Conservation (phyloP, 2,113 vertebrate genomes). For the Trichechus manatus region DNA sequence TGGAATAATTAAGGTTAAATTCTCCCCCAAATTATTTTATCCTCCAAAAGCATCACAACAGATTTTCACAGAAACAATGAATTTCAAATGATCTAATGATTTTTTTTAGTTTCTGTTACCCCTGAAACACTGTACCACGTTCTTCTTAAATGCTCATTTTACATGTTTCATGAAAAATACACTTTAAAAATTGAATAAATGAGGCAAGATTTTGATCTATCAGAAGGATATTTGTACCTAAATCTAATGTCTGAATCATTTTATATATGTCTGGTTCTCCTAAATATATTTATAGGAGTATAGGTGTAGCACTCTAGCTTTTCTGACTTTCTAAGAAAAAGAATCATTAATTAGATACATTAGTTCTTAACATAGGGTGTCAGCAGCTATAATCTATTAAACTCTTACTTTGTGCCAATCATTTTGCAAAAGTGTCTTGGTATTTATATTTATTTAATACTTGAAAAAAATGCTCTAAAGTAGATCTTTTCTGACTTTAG, state of each 20-base stretch:
- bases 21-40: neutral
- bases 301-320: neutral
- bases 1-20: neutral
- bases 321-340: neutral
- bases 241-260: neutral
- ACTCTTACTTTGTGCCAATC: neutral
- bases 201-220: conserved; percentile 37
- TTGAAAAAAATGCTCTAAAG: neutral
- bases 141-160: conserved; percentile 45
- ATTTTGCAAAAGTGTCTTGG: neutral
- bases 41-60: neutral
- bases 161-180: neutral
- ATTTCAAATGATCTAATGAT: neutral
- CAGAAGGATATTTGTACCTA: conserved; percentile 38
- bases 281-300: neutral
- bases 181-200: conserved; percentile 62
- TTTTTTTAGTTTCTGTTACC: neutral
- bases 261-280: neutral
- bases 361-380: neutral
- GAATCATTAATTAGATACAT: neutral
- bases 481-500: neutral
- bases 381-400: neutral
- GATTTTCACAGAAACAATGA: neutral
- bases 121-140: neutral
- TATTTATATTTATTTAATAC: neutral